Conservation (phyloP, 2,113 vertebrate species). For the Anser brachyrhynchus region DNA sequence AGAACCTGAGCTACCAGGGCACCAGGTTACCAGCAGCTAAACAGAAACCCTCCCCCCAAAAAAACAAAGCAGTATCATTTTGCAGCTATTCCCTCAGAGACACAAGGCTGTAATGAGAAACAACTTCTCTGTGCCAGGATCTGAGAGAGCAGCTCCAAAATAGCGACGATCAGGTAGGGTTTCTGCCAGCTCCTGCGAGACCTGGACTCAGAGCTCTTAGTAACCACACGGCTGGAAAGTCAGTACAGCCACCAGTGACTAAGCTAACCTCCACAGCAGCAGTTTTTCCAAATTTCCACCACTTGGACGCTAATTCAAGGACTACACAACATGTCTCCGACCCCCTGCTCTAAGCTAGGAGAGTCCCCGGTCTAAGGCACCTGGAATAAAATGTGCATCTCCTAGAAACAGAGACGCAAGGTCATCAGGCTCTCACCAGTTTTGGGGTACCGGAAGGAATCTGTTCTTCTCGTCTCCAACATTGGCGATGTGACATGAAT, state of each 20-base stretch:
- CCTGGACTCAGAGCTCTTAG: neutral
- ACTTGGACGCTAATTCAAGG: neutral
- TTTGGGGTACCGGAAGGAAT: constrained; percentile 85
- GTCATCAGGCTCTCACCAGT: constrained; percentile 72
- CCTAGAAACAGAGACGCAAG: neutral
- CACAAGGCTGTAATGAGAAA: neutral
- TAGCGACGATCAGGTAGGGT: neutral
- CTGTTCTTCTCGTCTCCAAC: constrained; percentile 84
- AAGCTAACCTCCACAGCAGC: neutral
- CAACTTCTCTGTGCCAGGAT: neutral
- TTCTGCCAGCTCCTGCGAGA: neutral
- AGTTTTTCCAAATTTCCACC: neutral
- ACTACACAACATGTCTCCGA: neutral
- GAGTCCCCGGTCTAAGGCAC: neutral
- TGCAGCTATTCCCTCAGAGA: neutral
- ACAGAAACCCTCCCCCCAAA: neutral
- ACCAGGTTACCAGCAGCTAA: neutral
- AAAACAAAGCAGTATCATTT: neutral
- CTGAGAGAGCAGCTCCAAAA: constrained; percentile 11
- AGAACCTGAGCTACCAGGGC: neutral
- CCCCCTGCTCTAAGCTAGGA: neutral
- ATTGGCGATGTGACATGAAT: constrained; percentile 85
- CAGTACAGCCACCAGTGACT: neutral
- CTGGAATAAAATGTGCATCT: neutral
- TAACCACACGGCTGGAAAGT: neutral